Evolutionary conservation across 2,113 vertebrate genomes (phyloP).

Genomic region (Gavialis gangeticus): DNA sequence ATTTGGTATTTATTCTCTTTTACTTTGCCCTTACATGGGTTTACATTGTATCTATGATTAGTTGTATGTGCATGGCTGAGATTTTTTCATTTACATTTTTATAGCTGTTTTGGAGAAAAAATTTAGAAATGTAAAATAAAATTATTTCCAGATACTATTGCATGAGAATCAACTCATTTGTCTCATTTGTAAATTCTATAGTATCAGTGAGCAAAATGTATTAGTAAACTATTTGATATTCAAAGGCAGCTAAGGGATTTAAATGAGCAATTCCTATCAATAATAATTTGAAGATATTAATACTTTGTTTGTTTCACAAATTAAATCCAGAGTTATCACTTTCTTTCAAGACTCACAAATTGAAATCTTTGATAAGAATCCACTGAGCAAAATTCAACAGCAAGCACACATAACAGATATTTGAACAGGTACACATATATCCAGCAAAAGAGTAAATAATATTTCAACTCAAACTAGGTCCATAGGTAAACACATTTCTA

Average conservation of each 20-base stretch:
- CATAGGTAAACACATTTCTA: not conserved
- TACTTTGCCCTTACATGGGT: not conserved
- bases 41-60: not conserved
- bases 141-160: rapidly evolving
- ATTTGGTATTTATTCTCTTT: not conserved
- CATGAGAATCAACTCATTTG: not conserved
- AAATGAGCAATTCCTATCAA: not conserved
- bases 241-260: not conserved
- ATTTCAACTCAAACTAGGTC: not conserved
- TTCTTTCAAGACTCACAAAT: not conserved
- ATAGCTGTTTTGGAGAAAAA: not conserved
- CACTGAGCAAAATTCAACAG: not conserved
- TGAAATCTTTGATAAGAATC: not conserved
- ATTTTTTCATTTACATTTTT: not conserved
- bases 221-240: not conserved
- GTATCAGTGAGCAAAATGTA: not conserved
- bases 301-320: not conserved
- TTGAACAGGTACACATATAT: not conserved
- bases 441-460: not conserved
- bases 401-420: not conserved
- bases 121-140: not conserved
- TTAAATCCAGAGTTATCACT: not conserved
- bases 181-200: not conserved
- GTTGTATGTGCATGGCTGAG: not conserved
- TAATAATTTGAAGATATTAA: not conserved